Conservation (phyloP, 2,113 vertebrate genomes). For the Periophthalmus modestus region DNA sequence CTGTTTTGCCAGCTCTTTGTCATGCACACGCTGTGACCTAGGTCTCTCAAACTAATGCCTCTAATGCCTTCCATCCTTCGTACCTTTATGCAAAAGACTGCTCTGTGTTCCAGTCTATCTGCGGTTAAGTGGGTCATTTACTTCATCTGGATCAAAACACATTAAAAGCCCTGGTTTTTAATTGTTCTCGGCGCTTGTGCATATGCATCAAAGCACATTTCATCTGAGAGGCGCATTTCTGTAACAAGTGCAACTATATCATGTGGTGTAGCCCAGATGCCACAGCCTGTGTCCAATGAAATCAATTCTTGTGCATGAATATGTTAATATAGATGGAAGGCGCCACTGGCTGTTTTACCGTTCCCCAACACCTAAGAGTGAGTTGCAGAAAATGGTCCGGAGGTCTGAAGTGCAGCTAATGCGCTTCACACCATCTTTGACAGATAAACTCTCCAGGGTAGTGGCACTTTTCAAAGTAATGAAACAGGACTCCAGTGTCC, state of each 20-base stretch:
- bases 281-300: conserved; percentile 37
- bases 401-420: conserved; percentile 33
- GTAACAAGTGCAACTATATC: conserved; percentile 27
- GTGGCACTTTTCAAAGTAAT: conserved; percentile 16
- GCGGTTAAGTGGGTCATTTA: conserved; percentile 25
- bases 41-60: not conserved
- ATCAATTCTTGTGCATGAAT: conserved; percentile 52
- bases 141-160: conserved; percentile 37
- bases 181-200: conserved; percentile 7
- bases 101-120: not conserved
- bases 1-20: not conserved
- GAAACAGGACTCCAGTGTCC: conserved; percentile 12
- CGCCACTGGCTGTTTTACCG: conserved; percentile 53
- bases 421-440: conserved; percentile 26
- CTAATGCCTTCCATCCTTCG: not conserved
- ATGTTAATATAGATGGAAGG: conserved; percentile 44
- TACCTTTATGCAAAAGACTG: not conserved
- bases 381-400: conserved; percentile 36
- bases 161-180: conserved; percentile 1
- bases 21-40: not conserved
- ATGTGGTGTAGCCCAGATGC: conserved; percentile 32
- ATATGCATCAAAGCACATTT: conserved; percentile 5
- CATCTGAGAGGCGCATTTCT: conserved; percentile 1
- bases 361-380: conserved; percentile 51
- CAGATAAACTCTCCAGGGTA: conserved; percentile 19